These are phyloP conservation scores for Lobophora halterata DNA, from an alignment of 2,888 invertebrate genomes.

Conservation along the genomic window DNA sequence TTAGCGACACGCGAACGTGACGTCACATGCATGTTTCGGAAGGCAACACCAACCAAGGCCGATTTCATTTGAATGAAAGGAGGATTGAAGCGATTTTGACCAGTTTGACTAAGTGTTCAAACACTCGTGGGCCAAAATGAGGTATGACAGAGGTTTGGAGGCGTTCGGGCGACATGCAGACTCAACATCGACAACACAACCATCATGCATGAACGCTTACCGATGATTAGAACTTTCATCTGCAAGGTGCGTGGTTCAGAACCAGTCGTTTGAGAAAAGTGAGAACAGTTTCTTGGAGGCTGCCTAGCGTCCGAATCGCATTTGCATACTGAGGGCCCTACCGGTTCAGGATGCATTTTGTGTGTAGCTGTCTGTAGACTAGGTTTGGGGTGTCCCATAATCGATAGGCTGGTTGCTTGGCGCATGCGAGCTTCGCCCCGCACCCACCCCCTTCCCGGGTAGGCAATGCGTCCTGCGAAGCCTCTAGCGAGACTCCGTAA, in stretches of 20 bases:
- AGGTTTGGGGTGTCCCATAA: conserved; percentile 19
- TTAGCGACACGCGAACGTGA: conserved; percentile 15
- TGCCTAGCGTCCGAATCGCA: conserved; percentile 15
- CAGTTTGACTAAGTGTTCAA: neutral
- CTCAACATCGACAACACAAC: conserved; percentile 15
- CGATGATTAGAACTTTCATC: conserved; percentile 16
- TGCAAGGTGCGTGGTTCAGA: conserved; percentile 11
- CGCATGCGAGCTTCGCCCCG: conserved; percentile 29
- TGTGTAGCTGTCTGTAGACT: conserved; percentile 19
- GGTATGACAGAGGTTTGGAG: too few species aligned
- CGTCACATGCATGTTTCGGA: conserved; percentile 18
- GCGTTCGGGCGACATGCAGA: conserved; percentile 13
- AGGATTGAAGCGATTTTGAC: conserved; percentile 16
- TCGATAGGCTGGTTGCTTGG: conserved; percentile 30
- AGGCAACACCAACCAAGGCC: conserved; percentile 41
- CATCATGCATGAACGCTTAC: conserved; percentile 23
- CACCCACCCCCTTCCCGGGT: conserved; percentile 5
- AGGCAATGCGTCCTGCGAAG: conserved; percentile 21
- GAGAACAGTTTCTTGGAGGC: neutral
- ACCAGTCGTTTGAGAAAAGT: conserved; percentile 1
- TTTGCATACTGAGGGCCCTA: conserved; percentile 24
- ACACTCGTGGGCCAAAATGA: too few species aligned
- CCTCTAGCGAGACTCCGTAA: conserved; percentile 21
- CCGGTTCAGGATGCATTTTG: conserved; percentile 24
- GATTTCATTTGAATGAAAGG: conserved; percentile 37